Conservation (phyloP, 2,797 vertebrate species). For the Sebastes steindachneri region DNA sequence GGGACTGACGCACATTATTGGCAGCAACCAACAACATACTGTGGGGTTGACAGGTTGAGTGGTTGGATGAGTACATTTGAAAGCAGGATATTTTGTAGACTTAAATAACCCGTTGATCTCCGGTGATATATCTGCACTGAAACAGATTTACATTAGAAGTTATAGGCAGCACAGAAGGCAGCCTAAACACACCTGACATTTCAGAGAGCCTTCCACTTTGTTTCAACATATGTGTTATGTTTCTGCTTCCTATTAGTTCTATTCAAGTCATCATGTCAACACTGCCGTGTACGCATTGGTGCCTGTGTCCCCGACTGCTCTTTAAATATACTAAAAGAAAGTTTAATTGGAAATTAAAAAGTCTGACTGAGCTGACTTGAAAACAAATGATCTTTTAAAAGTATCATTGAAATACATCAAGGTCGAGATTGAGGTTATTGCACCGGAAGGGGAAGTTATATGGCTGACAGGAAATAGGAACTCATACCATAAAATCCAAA, state of each 20-base stretch:
- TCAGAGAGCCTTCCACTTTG: background rate
- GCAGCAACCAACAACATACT: constrained; percentile 6
- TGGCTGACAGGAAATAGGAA: background rate
- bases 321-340: background rate
- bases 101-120: background rate
- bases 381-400: constrained; percentile 6
- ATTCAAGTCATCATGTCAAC: background rate
- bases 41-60: constrained; percentile 22
- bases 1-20: constrained; percentile 11
- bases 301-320: background rate
- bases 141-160: background rate
- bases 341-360: background rate
- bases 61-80: constrained; percentile 8
- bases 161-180: background rate
- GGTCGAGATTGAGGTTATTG: background rate
- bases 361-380: background rate
- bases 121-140: background rate
- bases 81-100: background rate
- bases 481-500: background rate
- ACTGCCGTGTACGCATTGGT: background rate
- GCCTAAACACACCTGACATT: background rate
- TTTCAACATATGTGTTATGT: background rate
- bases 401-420: background rate
- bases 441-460: background rate
- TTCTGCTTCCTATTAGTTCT: background rate